A percentile compares a stretch with the other conserved stretches of the same genome.
Conservation (phyloP, 2,797 vertebrate genomes). For the Podarcis lilfordi region DNA sequence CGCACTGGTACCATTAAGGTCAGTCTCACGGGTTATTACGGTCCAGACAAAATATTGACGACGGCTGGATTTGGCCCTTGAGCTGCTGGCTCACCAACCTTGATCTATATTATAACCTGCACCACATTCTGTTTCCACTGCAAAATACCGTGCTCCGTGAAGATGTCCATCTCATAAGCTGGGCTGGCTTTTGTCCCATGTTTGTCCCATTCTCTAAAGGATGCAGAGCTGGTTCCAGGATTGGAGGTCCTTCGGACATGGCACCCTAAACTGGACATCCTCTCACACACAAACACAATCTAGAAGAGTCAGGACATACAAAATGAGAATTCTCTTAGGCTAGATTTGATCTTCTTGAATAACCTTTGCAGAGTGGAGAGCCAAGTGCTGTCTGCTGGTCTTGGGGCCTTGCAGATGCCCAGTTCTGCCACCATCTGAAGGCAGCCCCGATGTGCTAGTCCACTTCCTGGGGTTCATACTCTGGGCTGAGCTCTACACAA, state of each 20-base stretch:
- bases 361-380: not conserved
- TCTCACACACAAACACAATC: not conserved
- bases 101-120: not conserved
- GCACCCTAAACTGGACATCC: not conserved
- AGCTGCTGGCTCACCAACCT: not conserved
- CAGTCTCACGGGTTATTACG: not conserved
- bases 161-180: not conserved
- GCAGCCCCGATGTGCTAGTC: not conserved
- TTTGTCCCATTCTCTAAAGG: not conserved
- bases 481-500: too few species aligned
- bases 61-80: not conserved
- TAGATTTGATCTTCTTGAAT: not conserved
- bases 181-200: not conserved
- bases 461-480: not conserved
- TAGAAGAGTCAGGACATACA: not conserved
- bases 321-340: not conserved
- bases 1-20: slow-evolving; percentile 29
- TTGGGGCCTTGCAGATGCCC: not conserved
- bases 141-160: not conserved
- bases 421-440: not conserved
- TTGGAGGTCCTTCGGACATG: not conserved
- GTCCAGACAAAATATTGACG: not conserved
- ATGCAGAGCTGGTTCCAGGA: not conserved
- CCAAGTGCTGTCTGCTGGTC: not conserved
- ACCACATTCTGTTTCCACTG: not conserved